phyloP scores from a whole-genome alignment of 2,113 vertebrate genomes.

The Platichthys flesus region DNA sequence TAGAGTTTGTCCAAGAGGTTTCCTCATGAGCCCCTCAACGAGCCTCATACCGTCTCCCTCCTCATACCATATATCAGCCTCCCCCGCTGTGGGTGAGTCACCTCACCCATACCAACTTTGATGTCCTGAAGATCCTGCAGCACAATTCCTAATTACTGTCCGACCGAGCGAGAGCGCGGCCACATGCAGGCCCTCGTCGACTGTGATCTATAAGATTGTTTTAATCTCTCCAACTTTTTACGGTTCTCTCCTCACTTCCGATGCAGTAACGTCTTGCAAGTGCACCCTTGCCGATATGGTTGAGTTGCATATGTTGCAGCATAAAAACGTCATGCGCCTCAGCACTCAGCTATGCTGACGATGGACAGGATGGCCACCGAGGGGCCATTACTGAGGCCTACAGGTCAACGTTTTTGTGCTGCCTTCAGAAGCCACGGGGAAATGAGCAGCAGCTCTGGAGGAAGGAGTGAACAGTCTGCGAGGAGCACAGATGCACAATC shows the following conservation, averaged over 20 bases:
- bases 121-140: slow-evolving; percentile 67
- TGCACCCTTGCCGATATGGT: slow-evolving; percentile 47
- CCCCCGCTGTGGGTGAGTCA: slow-evolving; percentile 65
- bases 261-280: slow-evolving; percentile 60
- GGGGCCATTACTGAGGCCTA: slow-evolving; percentile 62
- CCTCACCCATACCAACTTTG: slow-evolving; percentile 72
- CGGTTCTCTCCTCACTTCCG: slow-evolving; percentile 52
- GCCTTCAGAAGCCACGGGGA: slow-evolving; percentile 40
- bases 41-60: slow-evolving; percentile 60
- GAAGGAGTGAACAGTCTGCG: slow-evolving; percentile 27
- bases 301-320: slow-evolving; percentile 61
- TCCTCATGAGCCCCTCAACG: slow-evolving; percentile 55
- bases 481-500: slow-evolving; percentile 48
- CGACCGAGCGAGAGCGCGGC: slow-evolving; percentile 23
- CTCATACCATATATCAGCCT: slow-evolving; percentile 68
- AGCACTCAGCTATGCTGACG: slow-evolving; percentile 51
- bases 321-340: slow-evolving; percentile 68
- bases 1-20: slow-evolving; percentile 62
- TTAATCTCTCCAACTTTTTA: slow-evolving; percentile 54
- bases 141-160: slow-evolving; percentile 66
- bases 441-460: slow-evolving; percentile 36
- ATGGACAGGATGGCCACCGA: slow-evolving; percentile 63
- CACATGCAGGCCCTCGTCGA: slow-evolving; percentile 33
- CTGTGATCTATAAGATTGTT: slow-evolving; percentile 42
- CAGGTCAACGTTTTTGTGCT: slow-evolving; percentile 58